Evolutionary conservation across 2,888 invertebrate species (phyloP), one percentile per base, ranked within the genome.

Genomic region (Heliconius aoede): DNA sequence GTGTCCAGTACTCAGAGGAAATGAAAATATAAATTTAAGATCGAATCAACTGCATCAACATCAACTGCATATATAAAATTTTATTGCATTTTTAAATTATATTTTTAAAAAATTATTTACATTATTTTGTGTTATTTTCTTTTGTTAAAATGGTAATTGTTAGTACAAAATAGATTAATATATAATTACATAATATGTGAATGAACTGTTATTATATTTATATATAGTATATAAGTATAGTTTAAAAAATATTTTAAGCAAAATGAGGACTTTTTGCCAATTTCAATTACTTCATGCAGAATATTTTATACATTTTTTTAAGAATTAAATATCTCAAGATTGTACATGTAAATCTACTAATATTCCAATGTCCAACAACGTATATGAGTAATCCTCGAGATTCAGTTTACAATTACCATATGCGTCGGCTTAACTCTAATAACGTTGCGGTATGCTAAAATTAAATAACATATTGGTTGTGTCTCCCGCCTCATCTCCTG

Each of bases 361-460:
- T 61, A 75, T 28, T 21, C 26, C 46, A 51, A 61, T 61, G 21
- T 60, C 18, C 11, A 26, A 69, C 24, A 69, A 69, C 26, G 62
- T 24, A 69, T 30, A 40, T 62, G n/a, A 69, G 60, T 76, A 68
- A 74, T 60, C 74, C 9, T 18, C 18, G 58, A 64, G 74, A 77
- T 79, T 51, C 73, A 65, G 68, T 69, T 78, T 79, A 79, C 78
- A 79, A 79, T 79, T 78, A 76, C 79, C 79, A 79, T 76, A 78
- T 58, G 76, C 74, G 60, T 65, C 64, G 78, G 72, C 79, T 79
- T 78, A 78, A 74, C 64, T 74, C 67, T 58, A 58, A 78, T 78
- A 79, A 78, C 72, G 74, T 73, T 76, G 76, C 76, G 74, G 78
- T 79, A 77, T 80, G 60, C 74, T 78, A 80, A 79, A 79, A 73